Base-by-base conservation (phyloP, 2,113 vertebrate genomes). In the Rhodinocichla rosea region DNA sequence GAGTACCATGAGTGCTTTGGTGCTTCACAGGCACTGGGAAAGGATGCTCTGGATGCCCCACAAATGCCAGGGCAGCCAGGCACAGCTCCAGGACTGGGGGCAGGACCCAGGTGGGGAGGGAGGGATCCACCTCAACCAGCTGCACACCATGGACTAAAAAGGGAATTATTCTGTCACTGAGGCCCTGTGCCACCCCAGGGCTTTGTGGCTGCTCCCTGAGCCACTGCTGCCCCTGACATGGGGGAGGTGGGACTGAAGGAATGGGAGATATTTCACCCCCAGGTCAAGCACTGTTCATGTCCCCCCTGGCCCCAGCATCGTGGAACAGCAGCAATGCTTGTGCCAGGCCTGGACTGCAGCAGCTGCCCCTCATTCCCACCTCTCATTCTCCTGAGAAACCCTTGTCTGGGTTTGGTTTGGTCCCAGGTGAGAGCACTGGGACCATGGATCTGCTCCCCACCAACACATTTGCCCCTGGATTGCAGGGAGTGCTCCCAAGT, bases 121-220 rank as follows among this genome's bases (percentile, higher is more conserved):
- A 63, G 57, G n/a, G 24, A 82, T 64, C 27, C 44, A 22, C 52
- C 69, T 87, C 0, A 0, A 37, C 33, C 45, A 30, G 45, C 37
- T n/a, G 62, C 90, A 91, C 74, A 82, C 52, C 73, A 59, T 78
- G 74, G 42, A 84, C 87, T 87, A 88, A 91, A 94, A 90, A 86
- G 83, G 83, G 33, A 74, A 91, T 60, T 13, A 62, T 32, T 60
- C 47, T 47, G 20, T 35, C 32, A 28, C 50, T 0, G 1, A 73
- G 42, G 63, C 53, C 62, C 15, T 6, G n/a, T 39, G 69, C 65
- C 53, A 39, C 49, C 0, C 0, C 0, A 0, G 40, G 30, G 62
- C 32, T 82, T 64, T 44, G 57, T 1, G 6, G 53, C 40, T 44
- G 22, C 81, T 50, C 60, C 73, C 47, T 6, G 18, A 80, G 42